A percentile compares a stretch with the other conserved stretches of the same genome.
Evolutionary conservation across 2,113 vertebrate genomes (phyloP).

Genomic region (Microcebus murinus): DNA sequence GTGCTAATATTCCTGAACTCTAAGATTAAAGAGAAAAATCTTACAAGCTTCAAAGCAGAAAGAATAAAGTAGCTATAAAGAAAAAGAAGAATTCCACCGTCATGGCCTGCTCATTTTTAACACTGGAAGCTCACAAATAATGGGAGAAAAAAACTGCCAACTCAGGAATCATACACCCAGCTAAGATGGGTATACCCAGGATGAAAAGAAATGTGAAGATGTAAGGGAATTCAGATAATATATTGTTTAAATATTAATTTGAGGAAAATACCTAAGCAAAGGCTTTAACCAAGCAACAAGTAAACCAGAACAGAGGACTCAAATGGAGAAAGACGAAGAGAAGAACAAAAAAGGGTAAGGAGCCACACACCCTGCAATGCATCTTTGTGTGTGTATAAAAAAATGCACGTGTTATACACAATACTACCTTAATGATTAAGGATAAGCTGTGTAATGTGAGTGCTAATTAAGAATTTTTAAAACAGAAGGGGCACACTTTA

Average conservation of each 20-base stretch:
- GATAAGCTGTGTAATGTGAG: background rate
- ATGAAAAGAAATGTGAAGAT: background rate
- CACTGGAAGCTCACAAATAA: background rate
- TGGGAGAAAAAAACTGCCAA: background rate
- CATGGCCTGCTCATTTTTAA: background rate
- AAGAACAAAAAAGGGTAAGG: background rate
- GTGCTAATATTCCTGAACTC: background rate
- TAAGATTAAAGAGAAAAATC: background rate
- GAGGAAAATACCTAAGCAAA: background rate
- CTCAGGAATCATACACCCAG: background rate
- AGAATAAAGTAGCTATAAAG: background rate
- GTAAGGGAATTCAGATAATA: background rate
- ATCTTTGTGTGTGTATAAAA: background rate
- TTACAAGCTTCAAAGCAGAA: background rate
- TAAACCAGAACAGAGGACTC: background rate
- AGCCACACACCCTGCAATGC: accelerated
- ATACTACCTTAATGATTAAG: background rate
- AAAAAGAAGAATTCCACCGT: background rate
- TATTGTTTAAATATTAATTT: background rate
- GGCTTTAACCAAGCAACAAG: background rate
- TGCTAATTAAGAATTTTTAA: background rate
- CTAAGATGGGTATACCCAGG: background rate
- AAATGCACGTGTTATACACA: background rate
- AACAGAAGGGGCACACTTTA: background rate
- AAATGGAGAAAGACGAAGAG: background rate